Conservation (phyloP, 2,797 vertebrate species). For the Xiphorhynchus erythropygius region DNA sequence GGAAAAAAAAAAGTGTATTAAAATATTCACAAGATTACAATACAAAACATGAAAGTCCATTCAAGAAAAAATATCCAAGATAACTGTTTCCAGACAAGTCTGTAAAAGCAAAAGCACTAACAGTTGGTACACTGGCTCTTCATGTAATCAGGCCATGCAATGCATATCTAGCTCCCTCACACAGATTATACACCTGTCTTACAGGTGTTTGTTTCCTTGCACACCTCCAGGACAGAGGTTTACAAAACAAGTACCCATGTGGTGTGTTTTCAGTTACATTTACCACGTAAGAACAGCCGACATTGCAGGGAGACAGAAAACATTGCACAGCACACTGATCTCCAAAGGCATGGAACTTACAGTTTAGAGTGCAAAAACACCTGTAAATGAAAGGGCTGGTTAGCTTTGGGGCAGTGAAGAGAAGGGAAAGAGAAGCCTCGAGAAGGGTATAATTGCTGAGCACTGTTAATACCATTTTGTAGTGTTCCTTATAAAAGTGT, state of each 20-base stretch:
- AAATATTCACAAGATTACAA: conserved; percentile 75
- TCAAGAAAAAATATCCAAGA: conserved; percentile 55
- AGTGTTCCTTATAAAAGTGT: not conserved
- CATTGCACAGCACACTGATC: conserved; percentile 38
- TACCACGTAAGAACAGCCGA: not conserved
- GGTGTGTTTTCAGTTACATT: not conserved
- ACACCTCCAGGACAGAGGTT: conserved; percentile 18
- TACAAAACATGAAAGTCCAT: conserved; percentile 64
- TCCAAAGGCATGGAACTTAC: conserved; percentile 13
- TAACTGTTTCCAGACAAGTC: conserved; percentile 47
- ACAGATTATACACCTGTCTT: conserved; percentile 58
- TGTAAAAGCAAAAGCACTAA: conserved; percentile 51
- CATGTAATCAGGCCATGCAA: not conserved
- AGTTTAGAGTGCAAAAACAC: conserved; percentile 64
- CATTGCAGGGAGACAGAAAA: conserved; percentile 18
- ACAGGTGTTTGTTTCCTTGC: conserved; percentile 46
- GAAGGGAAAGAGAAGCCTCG: conserved; percentile 26
- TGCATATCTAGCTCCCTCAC: conserved; percentile 23
- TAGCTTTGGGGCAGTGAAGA: conserved; percentile 22
- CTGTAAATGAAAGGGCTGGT: conserved; percentile 43
- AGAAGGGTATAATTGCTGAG: not conserved
- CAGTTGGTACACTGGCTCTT: conserved; percentile 23
- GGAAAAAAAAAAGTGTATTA: conserved; percentile 64
- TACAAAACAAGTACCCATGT: not conserved
- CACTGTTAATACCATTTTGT: not conserved